Percentiles rank a stretch among this genome's conserved stretches.
These are phyloP conservation scores for Drosophila dunni DNA, from an alignment of 1,140 invertebrate genomes.

Conservation along the genomic window DNA sequence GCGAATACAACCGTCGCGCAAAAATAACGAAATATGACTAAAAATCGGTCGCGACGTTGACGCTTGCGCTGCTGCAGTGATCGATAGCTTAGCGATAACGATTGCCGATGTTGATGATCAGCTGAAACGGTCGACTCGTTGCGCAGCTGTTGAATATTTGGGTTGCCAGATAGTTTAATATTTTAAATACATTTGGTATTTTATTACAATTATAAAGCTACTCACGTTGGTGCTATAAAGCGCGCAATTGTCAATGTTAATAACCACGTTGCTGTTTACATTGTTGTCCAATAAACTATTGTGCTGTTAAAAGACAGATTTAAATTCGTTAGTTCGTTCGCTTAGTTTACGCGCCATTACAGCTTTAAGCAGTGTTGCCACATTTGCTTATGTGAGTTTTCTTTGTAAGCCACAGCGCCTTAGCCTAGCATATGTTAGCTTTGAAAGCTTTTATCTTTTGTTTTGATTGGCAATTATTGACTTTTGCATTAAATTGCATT, in stretches of 20 bases:
- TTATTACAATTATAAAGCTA: background rate
- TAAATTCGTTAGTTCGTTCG: background rate
- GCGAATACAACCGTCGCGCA: conserved; percentile 70
- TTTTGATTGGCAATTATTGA: conserved; percentile 11
- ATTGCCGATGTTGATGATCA: conserved; percentile 49
- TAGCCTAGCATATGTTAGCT: conserved; percentile 5
- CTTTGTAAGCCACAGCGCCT: background rate
- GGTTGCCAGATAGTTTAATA: conserved; percentile 50
- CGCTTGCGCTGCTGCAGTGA: conserved; percentile 56
- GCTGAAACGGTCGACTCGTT: conserved; percentile 24
- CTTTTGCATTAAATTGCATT: conserved; percentile 18
- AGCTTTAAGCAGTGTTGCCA: background rate
- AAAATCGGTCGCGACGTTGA: conserved; percentile 62
- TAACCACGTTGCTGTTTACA: conserved; percentile 71
- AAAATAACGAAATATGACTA: conserved; percentile 75
- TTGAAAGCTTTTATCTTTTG: conserved; percentile 36
- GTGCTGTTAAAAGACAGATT: conserved; percentile 36
- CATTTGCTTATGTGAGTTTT: no score
- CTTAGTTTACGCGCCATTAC: conserved; percentile 1
- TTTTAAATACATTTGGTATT: background rate
- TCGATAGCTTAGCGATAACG: conserved; percentile 47
- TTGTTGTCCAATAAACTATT: conserved; percentile 68
- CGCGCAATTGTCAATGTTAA: conserved; percentile 72
- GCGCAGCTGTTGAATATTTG: conserved; percentile 29
- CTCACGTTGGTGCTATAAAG: conserved; percentile 67